Percentiles rank a stretch among this genome's conserved stretches.
Evolutionary conservation across 1,140 invertebrate species (phyloP).

Genomic region (Drosophila malerkotliana): DNA sequence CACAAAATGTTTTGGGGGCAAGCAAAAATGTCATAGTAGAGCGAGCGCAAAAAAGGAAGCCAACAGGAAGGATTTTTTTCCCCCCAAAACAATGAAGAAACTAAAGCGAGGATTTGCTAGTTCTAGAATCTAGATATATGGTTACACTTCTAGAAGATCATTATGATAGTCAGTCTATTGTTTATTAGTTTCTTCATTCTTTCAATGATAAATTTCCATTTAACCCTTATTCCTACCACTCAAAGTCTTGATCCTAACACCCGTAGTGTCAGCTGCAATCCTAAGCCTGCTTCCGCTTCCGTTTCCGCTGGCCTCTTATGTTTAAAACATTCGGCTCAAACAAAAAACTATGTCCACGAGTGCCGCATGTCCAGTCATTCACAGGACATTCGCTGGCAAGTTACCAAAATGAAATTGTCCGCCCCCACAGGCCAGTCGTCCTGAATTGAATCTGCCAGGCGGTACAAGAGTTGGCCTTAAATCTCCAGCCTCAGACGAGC

Average conservation of each 20-base stretch:
- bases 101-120: neutral
- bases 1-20: constrained; percentile 50
- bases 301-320: constrained; percentile 52
- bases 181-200: neutral
- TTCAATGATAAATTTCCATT: neutral
- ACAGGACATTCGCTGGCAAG: constrained; percentile 58
- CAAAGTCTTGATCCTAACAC: constrained; percentile 17
- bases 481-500: constrained; percentile 55
- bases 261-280: constrained; percentile 34
- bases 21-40: constrained; percentile 54
- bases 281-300: constrained; percentile 15
- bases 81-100: constrained; percentile 35
- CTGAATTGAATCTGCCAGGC: constrained; percentile 76
- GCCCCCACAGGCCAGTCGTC: constrained; percentile 1
- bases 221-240: neutral
- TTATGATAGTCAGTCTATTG: neutral
- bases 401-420: constrained; percentile 70
- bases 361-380: constrained; percentile 68
- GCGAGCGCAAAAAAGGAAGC: constrained; percentile 3
- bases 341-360: constrained; percentile 43
- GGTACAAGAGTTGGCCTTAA: constrained; percentile 55
- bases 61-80: neutral
- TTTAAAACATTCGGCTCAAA: constrained; percentile 68
- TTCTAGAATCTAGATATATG: too few species aligned
- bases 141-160: neutral